Conservation (phyloP, 2,113 vertebrate genomes). For the Bubo blakistoni region DNA sequence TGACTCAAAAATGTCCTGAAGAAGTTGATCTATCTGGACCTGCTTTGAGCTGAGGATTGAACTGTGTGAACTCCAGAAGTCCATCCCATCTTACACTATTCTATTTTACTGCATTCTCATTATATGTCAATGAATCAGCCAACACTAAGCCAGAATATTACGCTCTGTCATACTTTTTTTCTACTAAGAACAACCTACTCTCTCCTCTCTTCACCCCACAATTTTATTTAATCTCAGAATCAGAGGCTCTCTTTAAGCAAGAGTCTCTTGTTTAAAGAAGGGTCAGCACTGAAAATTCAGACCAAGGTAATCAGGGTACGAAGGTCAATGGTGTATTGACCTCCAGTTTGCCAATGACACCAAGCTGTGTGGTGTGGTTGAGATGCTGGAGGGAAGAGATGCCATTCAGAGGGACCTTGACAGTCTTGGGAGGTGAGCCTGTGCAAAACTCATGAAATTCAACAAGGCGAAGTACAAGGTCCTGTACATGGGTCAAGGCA, state of each 20-base stretch:
- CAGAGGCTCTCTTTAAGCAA: neutral
- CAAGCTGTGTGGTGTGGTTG: no score
- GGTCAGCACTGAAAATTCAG: neutral
- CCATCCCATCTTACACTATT: neutral
- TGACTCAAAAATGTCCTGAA: neutral
- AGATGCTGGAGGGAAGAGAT: no score
- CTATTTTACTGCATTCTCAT: neutral
- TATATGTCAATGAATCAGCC: neutral
- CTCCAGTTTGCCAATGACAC: no score
- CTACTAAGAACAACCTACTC: neutral
- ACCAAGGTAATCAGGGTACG: neutral
- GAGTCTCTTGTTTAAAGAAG: neutral
- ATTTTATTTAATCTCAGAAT: neutral
- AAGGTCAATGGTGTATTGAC: neutral
- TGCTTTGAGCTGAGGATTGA: neutral
- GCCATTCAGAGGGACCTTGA: no score
- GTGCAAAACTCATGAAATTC: no score
- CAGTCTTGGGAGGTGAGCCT: no score
- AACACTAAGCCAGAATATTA: neutral
- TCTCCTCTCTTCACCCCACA: neutral
- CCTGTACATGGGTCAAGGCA: no score
- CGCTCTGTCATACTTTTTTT: accelerated
- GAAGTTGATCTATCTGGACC: neutral
- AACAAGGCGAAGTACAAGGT: no score
- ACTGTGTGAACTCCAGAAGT: neutral